Percentiles rank a stretch among this genome's conserved stretches.
Evolutionary conservation across 92 coral and sea anemone genomes (phyloP).

Genomic region (Meandrina meandrites): DNA sequence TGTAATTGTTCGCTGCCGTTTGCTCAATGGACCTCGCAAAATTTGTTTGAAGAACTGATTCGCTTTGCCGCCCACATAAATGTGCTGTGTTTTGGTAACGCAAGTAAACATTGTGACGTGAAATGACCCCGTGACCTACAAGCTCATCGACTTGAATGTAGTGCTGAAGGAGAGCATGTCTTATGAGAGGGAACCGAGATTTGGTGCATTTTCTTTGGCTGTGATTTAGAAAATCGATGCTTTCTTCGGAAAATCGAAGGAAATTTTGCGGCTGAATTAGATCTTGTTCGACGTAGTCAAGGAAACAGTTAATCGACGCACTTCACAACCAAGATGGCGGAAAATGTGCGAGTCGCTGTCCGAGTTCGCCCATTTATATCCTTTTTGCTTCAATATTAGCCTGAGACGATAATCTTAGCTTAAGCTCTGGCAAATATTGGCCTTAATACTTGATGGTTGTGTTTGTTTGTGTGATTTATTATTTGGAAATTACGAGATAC

Average conservation of each 20-base stretch:
- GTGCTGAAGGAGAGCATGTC: constrained; percentile 3
- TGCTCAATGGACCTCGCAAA: neutral
- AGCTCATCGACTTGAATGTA: neutral
- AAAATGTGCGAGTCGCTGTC: constrained; percentile 90
- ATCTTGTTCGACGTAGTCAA: constrained; percentile 23
- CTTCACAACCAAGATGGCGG: constrained; percentile 73
- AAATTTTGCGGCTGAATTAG: neutral
- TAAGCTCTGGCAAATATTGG: neutral
- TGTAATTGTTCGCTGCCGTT: neutral
- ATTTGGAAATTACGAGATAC: neutral
- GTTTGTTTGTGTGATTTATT: neutral
- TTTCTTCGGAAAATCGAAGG: neutral
- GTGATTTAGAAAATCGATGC: neutral
- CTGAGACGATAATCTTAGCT: neutral
- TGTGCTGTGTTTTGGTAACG: constrained; percentile 34
- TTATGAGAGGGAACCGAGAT: neutral
- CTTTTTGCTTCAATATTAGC: constrained; percentile 35
- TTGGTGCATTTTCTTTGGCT: neutral
- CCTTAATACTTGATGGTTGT: neutral
- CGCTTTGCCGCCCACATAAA: too few relatives aligned
- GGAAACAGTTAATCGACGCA: neutral
- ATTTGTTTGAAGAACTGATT: neutral
- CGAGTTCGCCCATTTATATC: constrained; percentile 97
- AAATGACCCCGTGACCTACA: constrained; percentile 15
- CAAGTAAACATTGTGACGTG: constrained; percentile 25